Evolutionary conservation across 2,888 invertebrate genomes (phyloP), one percentile per base, ranked within the genome.

Genomic region (Anthrax anthrax): DNA sequence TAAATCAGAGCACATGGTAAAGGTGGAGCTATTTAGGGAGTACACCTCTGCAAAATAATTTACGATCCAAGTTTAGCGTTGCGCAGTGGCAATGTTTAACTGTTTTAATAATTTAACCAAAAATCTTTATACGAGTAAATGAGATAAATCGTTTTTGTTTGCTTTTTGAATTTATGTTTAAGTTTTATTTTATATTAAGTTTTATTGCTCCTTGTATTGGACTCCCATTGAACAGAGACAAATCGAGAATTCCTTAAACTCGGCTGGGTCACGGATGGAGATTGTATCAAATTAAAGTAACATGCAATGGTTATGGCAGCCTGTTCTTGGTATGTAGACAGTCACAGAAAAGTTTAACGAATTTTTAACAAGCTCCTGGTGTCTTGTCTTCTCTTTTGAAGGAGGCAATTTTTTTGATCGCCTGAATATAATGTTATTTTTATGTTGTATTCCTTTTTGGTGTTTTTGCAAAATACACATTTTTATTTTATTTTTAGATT

Each of bases 331-430:
- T 10, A 3, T 29, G 10, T 32, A 32, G 29, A 9, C 29, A 32
- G 29, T 3, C 29, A n/a, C n/a, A 32, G 29, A 45, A 45, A 45
- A 45, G 19, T 46, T 46, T 46, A 46, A 46, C 46, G 46, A 46
- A 46, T 41, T 46, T 41, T 46, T 46, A 46, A 46, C 46, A 46
- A 46, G 46, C 46, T 46, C 46, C 46, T 37, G 46, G 41, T 46
- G 46, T 46, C 46, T 46, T 46, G 46, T 46, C 46, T 46, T 46
- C 46, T 41, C 40, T 40, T 41, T 41, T 42, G 29, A 46, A 46
- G 37, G 46, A 46, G 46, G 46, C 46, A 41, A 46, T 46, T 46
- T 46, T 46, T 46, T 41, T 46, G 29, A 32, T 32, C 29, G 29
- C 29, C 29, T 32, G 29, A 32, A 12, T 9, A 32, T 12, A 3